Base-by-base conservation (phyloP, 2,888 invertebrate genomes). In the Andrena trimmerana region DNA sequence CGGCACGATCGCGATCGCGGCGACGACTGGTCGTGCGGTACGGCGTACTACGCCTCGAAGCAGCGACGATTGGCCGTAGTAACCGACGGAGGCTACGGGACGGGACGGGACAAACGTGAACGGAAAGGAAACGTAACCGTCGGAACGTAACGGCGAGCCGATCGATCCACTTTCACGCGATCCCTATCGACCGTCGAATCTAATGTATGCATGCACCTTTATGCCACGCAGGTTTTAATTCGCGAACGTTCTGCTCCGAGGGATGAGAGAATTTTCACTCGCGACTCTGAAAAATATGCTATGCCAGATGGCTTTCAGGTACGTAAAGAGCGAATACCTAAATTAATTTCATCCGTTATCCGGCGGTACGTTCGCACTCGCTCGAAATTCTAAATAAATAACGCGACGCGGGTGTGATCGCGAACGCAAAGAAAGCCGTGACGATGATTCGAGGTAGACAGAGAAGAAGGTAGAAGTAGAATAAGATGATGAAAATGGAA, bases 261-360 rank as follows among this genome's bases (percentile, higher is more conserved):
- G 63, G 71, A 75, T 62, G 69, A 63, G 36, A 76, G 75, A 57
- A 57, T 57, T 80, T 78, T 85, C 78, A 70, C 76, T 86, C 69
- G 67, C 78, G 78, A 80, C 62, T 76, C 68, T 73, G 79, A 59
- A 74, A 71, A 78, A 78, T 78, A 69, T 59, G 71, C 78, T 80
- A 76, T 65, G 79, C 72, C 78, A 59, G 75, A 85, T 89, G 89
- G 86, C 88, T 89, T 82, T 89, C 89, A 86, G 89, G 89, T 89
- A 89, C 89, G 78, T 85, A 83, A 81, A 81, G 67, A 89, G 85
- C 78, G 71, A 78, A 85, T 72, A 81, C 81, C 85, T 88, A 82
- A 88, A 81, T 82, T 75, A 82, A 86, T 78, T 70, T 81, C 75
- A 62, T 68, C 29, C 78, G 62, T 48, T 48, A 33, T 69, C 62